A percentile compares a stretch with the other conserved stretches of the same genome.
Conservation (phyloP, 1,140 invertebrate species). For the Lycorma delicatula region DNA sequence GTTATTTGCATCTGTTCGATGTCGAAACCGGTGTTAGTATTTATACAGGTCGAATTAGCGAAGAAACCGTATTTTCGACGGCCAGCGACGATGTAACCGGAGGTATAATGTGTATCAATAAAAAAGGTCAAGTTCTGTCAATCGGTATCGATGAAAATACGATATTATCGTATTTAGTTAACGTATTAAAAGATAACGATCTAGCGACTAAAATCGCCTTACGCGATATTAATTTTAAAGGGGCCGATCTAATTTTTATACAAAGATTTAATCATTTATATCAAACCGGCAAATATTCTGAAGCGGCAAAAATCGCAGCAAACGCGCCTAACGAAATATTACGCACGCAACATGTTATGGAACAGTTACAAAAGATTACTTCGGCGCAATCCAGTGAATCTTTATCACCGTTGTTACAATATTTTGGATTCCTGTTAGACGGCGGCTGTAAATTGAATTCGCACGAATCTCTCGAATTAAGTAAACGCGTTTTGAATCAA, state of each 20-base stretch:
- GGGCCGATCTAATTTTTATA: slow-evolving; percentile 97
- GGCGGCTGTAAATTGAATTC: slow-evolving; percentile 87
- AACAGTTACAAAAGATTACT: slow-evolving; percentile 93
- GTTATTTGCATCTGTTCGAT: slow-evolving; percentile 98
- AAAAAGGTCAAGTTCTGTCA: slow-evolving; percentile 93
- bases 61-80: slow-evolving; percentile 98
- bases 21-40: slow-evolving; percentile 98
- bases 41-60: slow-evolving; percentile 98
- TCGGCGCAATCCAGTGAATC: slow-evolving; percentile 79
- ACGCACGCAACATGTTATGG: slow-evolving; percentile 93
- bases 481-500: slow-evolving; percentile 83
- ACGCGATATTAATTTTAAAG: slow-evolving; percentile 89
- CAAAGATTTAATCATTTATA: slow-evolving; percentile 96
- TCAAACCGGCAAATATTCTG: slow-evolving; percentile 85
- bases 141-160: slow-evolving; percentile 97
- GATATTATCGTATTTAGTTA: slow-evolving; percentile 94
- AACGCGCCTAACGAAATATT: slow-evolving; percentile 95
- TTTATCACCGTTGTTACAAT: slow-evolving; percentile 92
- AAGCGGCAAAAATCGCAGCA: slow-evolving; percentile 96
- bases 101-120: slow-evolving; percentile 97
- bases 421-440: slow-evolving; percentile 96
- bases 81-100: slow-evolving; percentile 90
- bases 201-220: slow-evolving; percentile 89
- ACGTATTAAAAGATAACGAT: slow-evolving; percentile 89
- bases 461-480: slow-evolving; percentile 95